Evolutionary conservation across 2,888 invertebrate genomes (phyloP).

Genomic region (Trichogramma dendrolimi): DNA sequence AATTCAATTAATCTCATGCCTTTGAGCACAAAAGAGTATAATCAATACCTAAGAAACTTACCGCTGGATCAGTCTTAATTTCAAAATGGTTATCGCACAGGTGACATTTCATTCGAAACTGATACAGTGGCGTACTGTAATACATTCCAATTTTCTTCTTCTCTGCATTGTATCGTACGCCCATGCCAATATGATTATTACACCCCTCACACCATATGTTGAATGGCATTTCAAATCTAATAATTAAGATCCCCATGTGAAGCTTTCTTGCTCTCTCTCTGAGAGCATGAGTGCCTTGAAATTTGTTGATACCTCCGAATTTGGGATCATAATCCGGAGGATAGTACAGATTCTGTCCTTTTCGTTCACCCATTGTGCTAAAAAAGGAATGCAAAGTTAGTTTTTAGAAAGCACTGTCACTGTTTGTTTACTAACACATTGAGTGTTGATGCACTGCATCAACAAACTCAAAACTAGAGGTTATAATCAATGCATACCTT

Average conservation of each 20-base stretch:
- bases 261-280: slow-evolving; percentile 94
- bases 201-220: slow-evolving; percentile 99
- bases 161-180: slow-evolving; percentile 94
- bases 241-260: slow-evolving; percentile 89
- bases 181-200: slow-evolving; percentile 98
- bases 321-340: slow-evolving; percentile 98
- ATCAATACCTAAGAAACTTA: slow-evolving; percentile 53
- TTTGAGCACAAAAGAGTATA: not conserved
- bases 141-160: slow-evolving; percentile 95
- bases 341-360: slow-evolving; percentile 96
- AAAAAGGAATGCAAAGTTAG: slow-evolving; percentile 13
- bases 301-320: slow-evolving; percentile 91
- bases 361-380: slow-evolving; percentile 88
- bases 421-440: no score
- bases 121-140: slow-evolving; percentile 94
- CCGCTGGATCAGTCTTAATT: slow-evolving; percentile 96
- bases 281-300: slow-evolving; percentile 89
- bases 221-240: slow-evolving; percentile 99
- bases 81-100: slow-evolving; percentile 95
- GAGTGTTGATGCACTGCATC: no score
- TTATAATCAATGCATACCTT: no score
- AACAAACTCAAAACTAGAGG: no score
- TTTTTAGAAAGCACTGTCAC: no score
- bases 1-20: not conserved
- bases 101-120: slow-evolving; percentile 99